Evolutionary conservation across 2,888 invertebrate genomes (phyloP).

Genomic region (Punctoribates punctum): DNA sequence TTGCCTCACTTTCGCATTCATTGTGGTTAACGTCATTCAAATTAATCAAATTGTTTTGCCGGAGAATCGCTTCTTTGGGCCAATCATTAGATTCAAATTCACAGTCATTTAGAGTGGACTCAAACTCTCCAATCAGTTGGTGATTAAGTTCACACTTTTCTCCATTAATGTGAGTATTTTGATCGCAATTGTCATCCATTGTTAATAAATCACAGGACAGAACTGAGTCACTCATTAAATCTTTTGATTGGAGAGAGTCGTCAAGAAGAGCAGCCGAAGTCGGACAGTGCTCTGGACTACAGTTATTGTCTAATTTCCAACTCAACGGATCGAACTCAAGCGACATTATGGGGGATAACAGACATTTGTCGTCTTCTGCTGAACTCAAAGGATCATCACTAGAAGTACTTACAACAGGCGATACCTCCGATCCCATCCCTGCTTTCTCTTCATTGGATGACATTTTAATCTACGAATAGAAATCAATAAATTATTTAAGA

Average conservation of each 20-base stretch:
- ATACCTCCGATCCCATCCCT: not conserved
- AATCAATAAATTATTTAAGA: not conserved
- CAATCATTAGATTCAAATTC: not conserved
- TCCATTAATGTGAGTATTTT: not conserved
- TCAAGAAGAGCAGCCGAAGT: not conserved
- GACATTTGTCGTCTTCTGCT: slow-evolving; percentile 6
- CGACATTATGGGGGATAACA: not conserved
- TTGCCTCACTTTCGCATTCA: not conserved
- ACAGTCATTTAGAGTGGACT: slow-evolving; percentile 1
- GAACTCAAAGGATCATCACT: not conserved
- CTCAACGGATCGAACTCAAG: slow-evolving; percentile 24
- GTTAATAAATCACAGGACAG: not conserved
- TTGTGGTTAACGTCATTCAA: not conserved
- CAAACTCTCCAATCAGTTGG: not conserved
- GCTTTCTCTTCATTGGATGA: slow-evolving; percentile 6
- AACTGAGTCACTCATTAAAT: slow-evolving; percentile 3
- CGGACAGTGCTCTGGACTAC: slow-evolving; percentile 4
- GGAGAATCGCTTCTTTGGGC: not conserved
- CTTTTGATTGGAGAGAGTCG: not conserved
- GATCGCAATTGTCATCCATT: slow-evolving; percentile 20
- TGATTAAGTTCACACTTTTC: not conserved
- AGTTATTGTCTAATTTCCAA: slow-evolving; percentile 17
- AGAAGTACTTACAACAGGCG: slow-evolving; percentile 15
- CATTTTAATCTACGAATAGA: slow-evolving; percentile 5
- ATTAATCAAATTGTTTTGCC: not conserved